Percentiles rank a stretch among this genome's conserved stretches.
Conservation (phyloP, 37 sponge, comb jelly and placozoan species). For the Beroe forskalii region DNA sequence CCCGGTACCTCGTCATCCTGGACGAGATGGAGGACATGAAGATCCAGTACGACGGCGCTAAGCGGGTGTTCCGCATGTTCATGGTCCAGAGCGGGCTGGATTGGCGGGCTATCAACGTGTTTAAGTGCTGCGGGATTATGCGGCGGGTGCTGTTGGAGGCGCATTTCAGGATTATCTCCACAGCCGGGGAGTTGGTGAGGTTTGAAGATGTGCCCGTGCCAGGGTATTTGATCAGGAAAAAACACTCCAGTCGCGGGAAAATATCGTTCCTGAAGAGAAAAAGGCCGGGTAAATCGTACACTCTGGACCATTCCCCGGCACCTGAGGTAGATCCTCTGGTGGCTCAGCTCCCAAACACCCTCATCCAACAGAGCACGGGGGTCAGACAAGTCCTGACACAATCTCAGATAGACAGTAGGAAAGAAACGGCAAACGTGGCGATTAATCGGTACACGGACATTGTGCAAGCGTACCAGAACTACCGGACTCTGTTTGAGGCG, state of each 20-base stretch:
- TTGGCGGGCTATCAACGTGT: background rate
- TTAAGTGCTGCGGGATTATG: background rate
- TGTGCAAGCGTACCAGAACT: conserved; percentile 6
- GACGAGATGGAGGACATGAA: background rate
- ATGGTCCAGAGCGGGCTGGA: background rate
- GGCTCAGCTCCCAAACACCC: background rate
- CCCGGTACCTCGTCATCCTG: background rate
- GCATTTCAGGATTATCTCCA: background rate
- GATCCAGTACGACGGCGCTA: background rate
- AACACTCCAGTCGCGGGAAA: background rate
- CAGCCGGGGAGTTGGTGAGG: background rate
- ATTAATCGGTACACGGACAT: conserved; percentile 4
- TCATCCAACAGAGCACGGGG: background rate
- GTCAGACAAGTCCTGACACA: background rate
- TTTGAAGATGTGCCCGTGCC: background rate
- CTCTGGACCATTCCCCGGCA: background rate
- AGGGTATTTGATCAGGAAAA: background rate
- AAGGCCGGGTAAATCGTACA: background rate
- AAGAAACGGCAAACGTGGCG: background rate
- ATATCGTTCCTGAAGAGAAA: background rate
- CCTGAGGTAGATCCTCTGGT: background rate
- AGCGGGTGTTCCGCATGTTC: background rate
- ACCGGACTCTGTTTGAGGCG: background rate
- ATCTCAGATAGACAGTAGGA: background rate
- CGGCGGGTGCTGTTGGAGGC: background rate